Evolutionary conservation across 2,888 invertebrate species (phyloP).

Genomic region (Mesorhabditis spiculigera): DNA sequence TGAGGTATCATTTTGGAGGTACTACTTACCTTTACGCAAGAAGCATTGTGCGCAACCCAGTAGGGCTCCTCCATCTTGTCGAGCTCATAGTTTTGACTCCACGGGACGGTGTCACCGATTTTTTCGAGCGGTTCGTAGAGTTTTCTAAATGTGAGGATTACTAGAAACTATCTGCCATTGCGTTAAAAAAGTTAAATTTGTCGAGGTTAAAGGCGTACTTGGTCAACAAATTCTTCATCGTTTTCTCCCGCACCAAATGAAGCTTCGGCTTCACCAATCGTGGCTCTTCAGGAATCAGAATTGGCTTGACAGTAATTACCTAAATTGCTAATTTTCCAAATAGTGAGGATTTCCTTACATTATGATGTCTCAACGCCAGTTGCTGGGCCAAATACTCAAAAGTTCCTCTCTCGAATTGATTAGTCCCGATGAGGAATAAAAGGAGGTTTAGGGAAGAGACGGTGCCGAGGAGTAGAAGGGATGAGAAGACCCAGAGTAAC

Average conservation of each 20-base stretch:
- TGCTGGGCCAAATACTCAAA: too few relatives aligned
- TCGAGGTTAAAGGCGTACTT: slow-evolving; percentile 25
- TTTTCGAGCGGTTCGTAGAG: slow-evolving; percentile 49
- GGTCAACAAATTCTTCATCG: slow-evolving; percentile 51
- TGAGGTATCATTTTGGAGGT: slow-evolving; percentile 42
- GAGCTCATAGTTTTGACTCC: too few relatives aligned
- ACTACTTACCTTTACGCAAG: too few relatives aligned
- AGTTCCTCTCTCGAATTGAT: slow-evolving; percentile 48
- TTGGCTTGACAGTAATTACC: slow-evolving; percentile 51
- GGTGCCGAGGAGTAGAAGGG: not conserved
- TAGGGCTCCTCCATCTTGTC: too few relatives aligned
- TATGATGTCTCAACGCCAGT: too few relatives aligned
- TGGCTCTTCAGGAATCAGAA: slow-evolving; percentile 57
- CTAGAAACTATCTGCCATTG: too few relatives aligned
- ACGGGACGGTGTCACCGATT: slow-evolving; percentile 36
- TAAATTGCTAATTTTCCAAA: too few relatives aligned
- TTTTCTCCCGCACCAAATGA: slow-evolving; percentile 55
- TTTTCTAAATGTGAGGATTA: slow-evolving; percentile 27
- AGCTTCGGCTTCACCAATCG: slow-evolving; percentile 52
- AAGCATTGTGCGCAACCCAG: too few relatives aligned
- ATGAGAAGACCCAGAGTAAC: not conserved
- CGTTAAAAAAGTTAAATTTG: slow-evolving; percentile 10
- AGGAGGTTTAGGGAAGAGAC: slow-evolving; percentile 44
- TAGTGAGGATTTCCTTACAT: not conserved
- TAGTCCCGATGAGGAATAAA: slow-evolving; percentile 54